Evolutionary conservation across 2,113 vertebrate genomes (phyloP), one percentile per base, ranked within the genome.

Genomic region (Gorsachius goisagi): DNA sequence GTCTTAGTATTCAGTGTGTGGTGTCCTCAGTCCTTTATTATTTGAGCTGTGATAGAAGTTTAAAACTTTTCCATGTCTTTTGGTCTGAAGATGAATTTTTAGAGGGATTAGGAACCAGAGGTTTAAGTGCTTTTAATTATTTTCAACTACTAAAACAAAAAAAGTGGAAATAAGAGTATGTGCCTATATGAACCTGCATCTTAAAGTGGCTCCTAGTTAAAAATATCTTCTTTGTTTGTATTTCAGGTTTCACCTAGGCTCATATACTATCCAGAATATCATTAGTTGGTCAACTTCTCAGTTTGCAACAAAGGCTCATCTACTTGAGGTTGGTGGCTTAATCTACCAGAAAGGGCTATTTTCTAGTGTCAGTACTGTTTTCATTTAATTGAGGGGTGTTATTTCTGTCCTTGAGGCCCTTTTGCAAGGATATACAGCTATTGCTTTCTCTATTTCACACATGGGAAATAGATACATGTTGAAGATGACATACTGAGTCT

Each of bases 221-320:
- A 77, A 67, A 35, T 60, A 39, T 26, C 11, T 52, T 68, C 11
- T 23, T 76, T 93, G 35, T 80, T 88, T 93, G 28, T 68, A 81
- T 94, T 96, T 81, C 84, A 99, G 99, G 95, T 99, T 99, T 96
- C 98, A 98, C 60, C 77, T 98, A 59, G 99, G 99, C 69, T 99
- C 99, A 32, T 99, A 98, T 80, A 96, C 98, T 81, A 97, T 99
- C 49, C 99, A 99, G 96, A 97, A 88, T 95, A 98, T 99, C 85
- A 81, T 99, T 91, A 98, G 97, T 67, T 98, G 97, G 35, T 98
- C 98, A 68, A 99, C 99, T 93, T 98, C 97, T 85, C 98, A 99
- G 78, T 99, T 99, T 96, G 98, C 99, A 87, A 99, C 99, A 33
- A 97, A 99, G 96, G 83, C 95, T 2, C 99, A 99, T 91, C 98